These are phyloP conservation scores for Pangasius mekongensis DNA, from an alignment of 2,797 vertebrate species.

Conservation along the genomic window DNA sequence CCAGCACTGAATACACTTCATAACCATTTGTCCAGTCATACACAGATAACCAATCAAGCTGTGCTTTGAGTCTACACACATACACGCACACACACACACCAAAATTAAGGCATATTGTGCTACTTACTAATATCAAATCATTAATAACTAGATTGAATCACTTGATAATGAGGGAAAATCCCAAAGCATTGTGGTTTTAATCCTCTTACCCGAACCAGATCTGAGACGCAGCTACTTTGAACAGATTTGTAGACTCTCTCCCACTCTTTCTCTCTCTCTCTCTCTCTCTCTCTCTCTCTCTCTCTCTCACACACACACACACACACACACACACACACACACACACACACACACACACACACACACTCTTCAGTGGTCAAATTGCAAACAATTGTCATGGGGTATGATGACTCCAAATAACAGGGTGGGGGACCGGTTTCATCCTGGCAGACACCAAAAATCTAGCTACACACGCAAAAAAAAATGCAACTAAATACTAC, in stretches of 20 bases:
- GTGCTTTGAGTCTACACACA: neutral
- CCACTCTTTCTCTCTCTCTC: neutral
- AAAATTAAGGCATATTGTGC: neutral
- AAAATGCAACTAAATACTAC: neutral
- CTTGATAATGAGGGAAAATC: neutral
- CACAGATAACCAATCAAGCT: neutral
- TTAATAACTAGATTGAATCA: neutral
- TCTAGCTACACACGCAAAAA: neutral
- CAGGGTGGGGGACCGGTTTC: conserved; percentile 14
- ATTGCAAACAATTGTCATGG: neutral
- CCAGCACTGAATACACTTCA: conserved; percentile 30
- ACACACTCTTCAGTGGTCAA: neutral
- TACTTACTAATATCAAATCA: neutral
- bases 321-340: neutral
- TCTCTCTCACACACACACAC: too few species aligned
- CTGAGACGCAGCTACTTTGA: neutral
- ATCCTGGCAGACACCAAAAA: conserved; percentile 7
- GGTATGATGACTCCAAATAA: conserved; percentile 7
- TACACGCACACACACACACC: neutral
- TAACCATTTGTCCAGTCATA: conserved; percentile 13
- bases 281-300: too few species aligned
- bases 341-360: neutral
- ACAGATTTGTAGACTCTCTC: neutral
- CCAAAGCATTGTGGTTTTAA: neutral
- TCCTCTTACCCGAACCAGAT: neutral